Evolutionary conservation across 2,113 vertebrate species (phyloP), one percentile per base, ranked within the genome.

Genomic region (Leptocoma aspasia): DNA sequence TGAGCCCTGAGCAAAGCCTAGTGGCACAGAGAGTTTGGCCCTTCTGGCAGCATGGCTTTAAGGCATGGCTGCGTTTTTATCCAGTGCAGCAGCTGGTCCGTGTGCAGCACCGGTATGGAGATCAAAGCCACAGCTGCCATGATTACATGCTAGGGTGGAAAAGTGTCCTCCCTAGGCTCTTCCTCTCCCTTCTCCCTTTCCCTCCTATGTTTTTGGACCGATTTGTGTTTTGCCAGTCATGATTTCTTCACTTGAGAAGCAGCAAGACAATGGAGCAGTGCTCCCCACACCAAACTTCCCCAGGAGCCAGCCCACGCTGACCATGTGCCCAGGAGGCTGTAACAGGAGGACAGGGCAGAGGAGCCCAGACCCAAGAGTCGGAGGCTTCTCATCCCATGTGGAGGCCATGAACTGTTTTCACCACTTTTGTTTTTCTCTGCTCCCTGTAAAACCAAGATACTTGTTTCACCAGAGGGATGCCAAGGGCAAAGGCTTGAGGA

Each of bases 61-160:
- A 79, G 63, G 53, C 11, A 75, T 9, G 10, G 21, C 76, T 30
- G 50, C 13, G 20, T 47, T 28, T 39, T 9, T 23, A 57, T 13
- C 19, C 59, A 31, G n/a, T 1, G 31, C 21, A 63, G 71, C 1
- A 3, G 59, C 45, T 80, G 39, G 13, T 60, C 33, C 30, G 18
- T 1, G 0, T 13, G 7, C 41, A 70, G 42, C 0, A 0, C 41
- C 15, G 15, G 16, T 41, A 42, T 0, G 1, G 35, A 86, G 27
- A 66, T 68, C 50, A 70, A 92, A 86, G 24, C 20, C 50, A 56
- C 1, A 5, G 47, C 2, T 86, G 69, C 49, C 54, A 56, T 45
- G 65, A 52, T 60, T 69, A 75, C 31, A 15, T 3, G 5, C 19
- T 44, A 3, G 0, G 2, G 4, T 31, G 24, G 54, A 59, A 59